Conservation (phyloP, 2,888 invertebrate genomes). For the Chrysolina americana region DNA sequence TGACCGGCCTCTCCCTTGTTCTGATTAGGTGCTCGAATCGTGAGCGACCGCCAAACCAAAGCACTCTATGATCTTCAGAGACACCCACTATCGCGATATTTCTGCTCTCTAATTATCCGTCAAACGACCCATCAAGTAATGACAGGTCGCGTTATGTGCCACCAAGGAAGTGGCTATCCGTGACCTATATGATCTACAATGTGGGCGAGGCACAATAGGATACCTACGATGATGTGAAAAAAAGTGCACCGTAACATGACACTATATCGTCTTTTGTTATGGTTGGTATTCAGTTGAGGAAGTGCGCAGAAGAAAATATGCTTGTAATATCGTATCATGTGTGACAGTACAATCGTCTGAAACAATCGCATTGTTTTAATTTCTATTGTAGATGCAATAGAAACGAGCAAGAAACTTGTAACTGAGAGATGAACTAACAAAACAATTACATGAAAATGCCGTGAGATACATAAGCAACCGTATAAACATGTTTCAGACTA, state of each 20-base stretch:
- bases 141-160: conserved; percentile 39
- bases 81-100: conserved; percentile 43
- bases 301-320: neutral
- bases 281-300: conserved; percentile 15
- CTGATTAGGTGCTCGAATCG: conserved; percentile 20
- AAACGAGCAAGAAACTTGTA: no score
- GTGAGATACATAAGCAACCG: no score
- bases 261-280: conserved; percentile 27
- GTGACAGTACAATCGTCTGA: neutral
- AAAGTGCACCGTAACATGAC: conserved; percentile 5
- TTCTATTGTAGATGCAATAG: no score
- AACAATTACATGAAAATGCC: no score
- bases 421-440: no score
- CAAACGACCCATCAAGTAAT: conserved; percentile 46
- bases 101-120: conserved; percentile 45
- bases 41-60: conserved; percentile 42
- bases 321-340: neutral
- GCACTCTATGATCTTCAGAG: conserved; percentile 42
- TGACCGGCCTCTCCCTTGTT: neutral
- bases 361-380: neutral
- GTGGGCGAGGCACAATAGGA: conserved; percentile 19
- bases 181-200: conserved; percentile 23
- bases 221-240: conserved; percentile 1
- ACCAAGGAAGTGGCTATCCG: conserved; percentile 35
- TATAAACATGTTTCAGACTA: no score